phyloP scores from a whole-genome alignment of 2,113 vertebrate genomes.

The Sapayoa aenigma region DNA sequence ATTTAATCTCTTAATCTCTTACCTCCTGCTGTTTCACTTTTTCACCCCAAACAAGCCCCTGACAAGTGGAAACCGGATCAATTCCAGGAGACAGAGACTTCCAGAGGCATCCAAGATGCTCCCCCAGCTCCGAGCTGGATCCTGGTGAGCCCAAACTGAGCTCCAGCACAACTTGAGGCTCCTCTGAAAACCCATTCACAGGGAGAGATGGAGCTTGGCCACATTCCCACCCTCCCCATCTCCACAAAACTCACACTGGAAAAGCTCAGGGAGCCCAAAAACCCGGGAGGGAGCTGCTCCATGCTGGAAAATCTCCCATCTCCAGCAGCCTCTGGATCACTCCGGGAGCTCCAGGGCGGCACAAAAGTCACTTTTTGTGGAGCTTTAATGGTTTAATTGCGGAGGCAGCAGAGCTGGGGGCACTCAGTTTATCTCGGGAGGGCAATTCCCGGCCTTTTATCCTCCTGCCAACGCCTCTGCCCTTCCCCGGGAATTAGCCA shows the following conservation, averaged over 20 bases:
- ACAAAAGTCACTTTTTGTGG: not conserved
- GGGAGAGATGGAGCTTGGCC: not conserved
- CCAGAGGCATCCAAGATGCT: not conserved
- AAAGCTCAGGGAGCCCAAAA: not conserved
- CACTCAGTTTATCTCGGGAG: not conserved
- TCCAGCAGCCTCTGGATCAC: not conserved
- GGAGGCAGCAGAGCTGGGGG: not conserved
- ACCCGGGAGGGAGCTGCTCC: not conserved
- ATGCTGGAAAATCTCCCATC: not conserved
- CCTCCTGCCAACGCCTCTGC: not conserved
- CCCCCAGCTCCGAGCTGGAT: no score
- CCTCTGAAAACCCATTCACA: not conserved
- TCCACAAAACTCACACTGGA: fast-evolving
- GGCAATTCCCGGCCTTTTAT: not conserved
- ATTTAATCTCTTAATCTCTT: constrained; percentile 3
- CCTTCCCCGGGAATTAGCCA: not conserved
- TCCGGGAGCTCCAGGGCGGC: not conserved
- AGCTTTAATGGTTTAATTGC: not conserved
- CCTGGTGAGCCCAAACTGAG: not conserved
- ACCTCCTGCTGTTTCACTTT: constrained; percentile 32
- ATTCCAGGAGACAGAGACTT: fast-evolving
- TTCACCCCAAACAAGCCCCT: not conserved
- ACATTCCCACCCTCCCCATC: not conserved
- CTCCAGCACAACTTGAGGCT: not conserved
- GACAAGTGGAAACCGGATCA: not conserved